A percentile compares a stretch with the other conserved stretches of the same genome.
Evolutionary conservation across 2,113 vertebrate genomes (phyloP).

Genomic region (Tetrax tetrax): DNA sequence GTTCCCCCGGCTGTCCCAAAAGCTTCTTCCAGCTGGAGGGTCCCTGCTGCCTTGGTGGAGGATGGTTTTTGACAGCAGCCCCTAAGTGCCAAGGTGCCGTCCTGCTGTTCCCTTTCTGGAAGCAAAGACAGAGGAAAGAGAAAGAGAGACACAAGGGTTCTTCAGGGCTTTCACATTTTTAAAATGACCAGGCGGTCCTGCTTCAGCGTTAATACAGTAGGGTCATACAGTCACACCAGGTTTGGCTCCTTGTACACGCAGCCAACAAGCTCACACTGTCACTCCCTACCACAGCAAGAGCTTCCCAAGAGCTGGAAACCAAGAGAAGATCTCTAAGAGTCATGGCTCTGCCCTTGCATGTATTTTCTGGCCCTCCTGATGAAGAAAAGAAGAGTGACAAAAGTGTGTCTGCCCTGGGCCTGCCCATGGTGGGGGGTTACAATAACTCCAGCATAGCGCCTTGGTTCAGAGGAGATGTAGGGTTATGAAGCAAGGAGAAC

Average conservation of each 20-base stretch:
- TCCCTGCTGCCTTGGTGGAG: not conserved
- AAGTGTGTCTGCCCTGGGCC: not conserved
- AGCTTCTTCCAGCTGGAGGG: not conserved
- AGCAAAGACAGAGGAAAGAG: not conserved
- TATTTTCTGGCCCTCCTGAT: not conserved
- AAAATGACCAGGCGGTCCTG: not conserved
- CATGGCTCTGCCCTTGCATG: not conserved
- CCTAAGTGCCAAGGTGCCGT: not conserved
- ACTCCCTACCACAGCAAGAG: not conserved
- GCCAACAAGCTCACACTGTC: not conserved
- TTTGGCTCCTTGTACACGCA: not conserved
- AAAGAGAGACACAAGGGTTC: not conserved
- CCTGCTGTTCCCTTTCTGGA: not conserved
- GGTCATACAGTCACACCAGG: not conserved
- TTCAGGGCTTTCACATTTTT: not conserved
- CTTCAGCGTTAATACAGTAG: not conserved
- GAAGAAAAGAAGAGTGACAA: not conserved
- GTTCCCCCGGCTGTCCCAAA: not conserved
- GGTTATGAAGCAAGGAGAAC: not conserved
- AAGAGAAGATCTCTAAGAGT: not conserved
- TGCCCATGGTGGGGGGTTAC: not conserved
- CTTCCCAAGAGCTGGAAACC: not conserved
- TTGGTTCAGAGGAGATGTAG: not conserved
- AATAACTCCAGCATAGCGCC: accelerated
- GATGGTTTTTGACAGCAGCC: not conserved